Evolutionary conservation across 2,888 invertebrate species (phyloP).

Genomic region (Philopedon plagiatum): DNA sequence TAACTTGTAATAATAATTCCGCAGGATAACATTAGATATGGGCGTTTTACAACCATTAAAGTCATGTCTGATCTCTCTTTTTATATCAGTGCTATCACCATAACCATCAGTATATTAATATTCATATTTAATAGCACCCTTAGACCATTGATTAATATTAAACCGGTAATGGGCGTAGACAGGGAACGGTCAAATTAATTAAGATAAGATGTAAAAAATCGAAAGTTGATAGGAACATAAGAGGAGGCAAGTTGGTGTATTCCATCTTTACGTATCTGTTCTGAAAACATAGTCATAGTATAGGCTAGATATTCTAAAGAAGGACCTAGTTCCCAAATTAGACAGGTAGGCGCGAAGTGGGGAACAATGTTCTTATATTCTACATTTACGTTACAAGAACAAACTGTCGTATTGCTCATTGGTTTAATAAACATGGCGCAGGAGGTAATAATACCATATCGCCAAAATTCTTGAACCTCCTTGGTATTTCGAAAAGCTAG

Average conservation of each 20-base stretch:
- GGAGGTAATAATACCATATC: no score
- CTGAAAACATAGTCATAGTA: no score
- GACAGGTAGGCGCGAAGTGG: no score
- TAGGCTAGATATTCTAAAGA: no score
- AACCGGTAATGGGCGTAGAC: slow-evolving; percentile 18
- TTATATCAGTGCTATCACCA: background rate
- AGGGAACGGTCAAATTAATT: slow-evolving; percentile 20
- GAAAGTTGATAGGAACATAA: background rate
- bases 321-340: no score
- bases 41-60: slow-evolving; percentile 1
- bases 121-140: slow-evolving; percentile 19
- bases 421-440: no score
- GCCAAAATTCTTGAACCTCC: no score
- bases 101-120: slow-evolving; percentile 5
- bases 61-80: background rate
- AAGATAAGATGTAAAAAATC: slow-evolving; percentile 3
- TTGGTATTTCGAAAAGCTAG: no score
- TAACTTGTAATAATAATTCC: no score
- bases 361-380: no score
- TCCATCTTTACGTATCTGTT: background rate
- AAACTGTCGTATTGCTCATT: no score
- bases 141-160: slow-evolving; percentile 13
- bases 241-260: background rate
- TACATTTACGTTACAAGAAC: no score
- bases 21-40: background rate